These are phyloP conservation scores for Pteromalus puparum DNA, from an alignment of 1,140 invertebrate species.

Conservation along the genomic window DNA sequence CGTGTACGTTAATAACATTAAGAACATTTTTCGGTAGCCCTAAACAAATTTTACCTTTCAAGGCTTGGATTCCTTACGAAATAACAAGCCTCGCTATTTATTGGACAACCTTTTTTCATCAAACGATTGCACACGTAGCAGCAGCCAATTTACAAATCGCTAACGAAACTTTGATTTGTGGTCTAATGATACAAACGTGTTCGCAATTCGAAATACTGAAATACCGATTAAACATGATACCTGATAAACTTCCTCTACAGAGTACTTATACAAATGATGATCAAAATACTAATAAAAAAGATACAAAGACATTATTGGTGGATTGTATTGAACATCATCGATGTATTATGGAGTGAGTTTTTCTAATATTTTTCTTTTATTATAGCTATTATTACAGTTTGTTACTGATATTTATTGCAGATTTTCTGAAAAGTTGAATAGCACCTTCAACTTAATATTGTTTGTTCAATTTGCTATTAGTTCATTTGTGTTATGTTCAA, in stretches of 20 bases:
- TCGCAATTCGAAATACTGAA: slow-evolving; percentile 58
- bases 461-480: slow-evolving; percentile 62
- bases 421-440: slow-evolving; percentile 58
- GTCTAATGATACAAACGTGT: slow-evolving; percentile 59
- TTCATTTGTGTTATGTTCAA: slow-evolving; percentile 59
- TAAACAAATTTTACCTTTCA: slow-evolving; percentile 56
- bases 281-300: neutral
- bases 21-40: slow-evolving; percentile 55
- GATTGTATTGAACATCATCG: slow-evolving; percentile 57
- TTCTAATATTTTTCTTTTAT: slow-evolving; percentile 4
- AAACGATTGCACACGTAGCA: slow-evolving; percentile 56
- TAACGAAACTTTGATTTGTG: slow-evolving; percentile 59
- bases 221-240: slow-evolving; percentile 54
- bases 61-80: slow-evolving; percentile 59
- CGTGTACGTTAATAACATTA: slow-evolving; percentile 55
- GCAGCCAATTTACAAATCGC: slow-evolving; percentile 59
- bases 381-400: slow-evolving; percentile 20
- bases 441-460: slow-evolving; percentile 56
- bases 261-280: neutral
- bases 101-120: slow-evolving; percentile 60
- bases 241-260: neutral
- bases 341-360: slow-evolving; percentile 55
- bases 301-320: slow-evolving; percentile 31
- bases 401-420: slow-evolving; percentile 46
- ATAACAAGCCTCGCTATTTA: slow-evolving; percentile 43